phyloP scores from a whole-genome alignment of 2,888 invertebrate genomes.

The Plebejus argus region DNA sequence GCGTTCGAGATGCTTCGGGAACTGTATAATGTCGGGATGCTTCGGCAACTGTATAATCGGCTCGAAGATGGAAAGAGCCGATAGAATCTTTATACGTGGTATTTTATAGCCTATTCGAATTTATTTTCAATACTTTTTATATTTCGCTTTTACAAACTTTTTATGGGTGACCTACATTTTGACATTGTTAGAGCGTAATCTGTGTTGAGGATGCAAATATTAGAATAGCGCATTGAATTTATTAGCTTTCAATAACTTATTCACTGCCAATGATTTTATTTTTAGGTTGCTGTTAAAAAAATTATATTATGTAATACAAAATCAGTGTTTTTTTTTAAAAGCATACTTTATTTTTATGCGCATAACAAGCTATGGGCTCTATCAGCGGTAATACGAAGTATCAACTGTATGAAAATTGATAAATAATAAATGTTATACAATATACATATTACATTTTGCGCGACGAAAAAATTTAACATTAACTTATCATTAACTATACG shows the following conservation, averaged over 20 bases:
- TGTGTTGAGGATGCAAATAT: constrained; percentile 3
- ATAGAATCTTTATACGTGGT: constrained; percentile 32
- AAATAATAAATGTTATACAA: no score
- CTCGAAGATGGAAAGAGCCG: constrained; percentile 41
- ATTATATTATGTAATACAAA: no score
- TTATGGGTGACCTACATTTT: constrained; percentile 15
- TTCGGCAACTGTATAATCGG: constrained; percentile 41
- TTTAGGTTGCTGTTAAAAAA: background rate
- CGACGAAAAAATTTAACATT: no score
- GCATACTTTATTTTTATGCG: no score
- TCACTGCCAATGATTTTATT: background rate
- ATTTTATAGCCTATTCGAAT: constrained; percentile 22
- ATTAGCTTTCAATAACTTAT: background rate
- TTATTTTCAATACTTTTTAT: constrained; percentile 23
- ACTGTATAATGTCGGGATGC: constrained; percentile 42
- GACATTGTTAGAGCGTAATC: background rate
- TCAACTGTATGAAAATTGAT: no score
- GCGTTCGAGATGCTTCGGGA: constrained; percentile 41
- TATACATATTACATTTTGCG: no score
- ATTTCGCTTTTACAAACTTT: constrained; percentile 7
- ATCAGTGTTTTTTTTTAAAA: no score
- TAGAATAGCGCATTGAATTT: background rate
- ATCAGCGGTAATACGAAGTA: no score
- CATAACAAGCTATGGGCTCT: no score
- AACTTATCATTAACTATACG: no score